Evolutionary conservation across 2,113 vertebrate genomes (phyloP).

Genomic region (Lamprotornis superbus): DNA sequence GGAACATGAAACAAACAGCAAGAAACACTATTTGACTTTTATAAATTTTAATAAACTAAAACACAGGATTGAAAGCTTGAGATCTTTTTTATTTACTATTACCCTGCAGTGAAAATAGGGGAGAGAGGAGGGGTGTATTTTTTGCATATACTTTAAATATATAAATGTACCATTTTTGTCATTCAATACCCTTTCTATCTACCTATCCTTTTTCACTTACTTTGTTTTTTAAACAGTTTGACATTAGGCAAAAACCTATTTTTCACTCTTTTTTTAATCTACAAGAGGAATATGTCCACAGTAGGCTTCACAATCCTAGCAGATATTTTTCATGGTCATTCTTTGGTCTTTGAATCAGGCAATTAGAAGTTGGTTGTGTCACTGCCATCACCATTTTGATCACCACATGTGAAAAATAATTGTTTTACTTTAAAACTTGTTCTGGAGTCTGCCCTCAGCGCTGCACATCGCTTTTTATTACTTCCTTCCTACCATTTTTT

Average conservation of each 20-base stretch:
- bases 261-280: neutral
- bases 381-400: neutral
- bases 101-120: conserved; percentile 1
- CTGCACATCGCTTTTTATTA: neutral
- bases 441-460: neutral
- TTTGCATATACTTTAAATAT: conserved; percentile 3
- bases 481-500: neutral
- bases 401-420: neutral
- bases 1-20: conserved; percentile 40
- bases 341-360: neutral
- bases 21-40: conserved; percentile 45
- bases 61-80: neutral
- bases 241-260: neutral
- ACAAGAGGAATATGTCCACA: neutral
- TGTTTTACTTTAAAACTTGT: neutral
- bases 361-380: neutral
- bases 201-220: neutral
- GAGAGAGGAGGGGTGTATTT: neutral
- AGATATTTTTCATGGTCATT: neutral
- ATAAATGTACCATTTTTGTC: neutral
- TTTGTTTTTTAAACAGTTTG: neutral
- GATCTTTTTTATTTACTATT: neutral
- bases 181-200: neutral
- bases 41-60: conserved; percentile 43
- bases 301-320: neutral